Conservation (phyloP, 2,797 vertebrate species). For the Poeciliopsis infans region DNA sequence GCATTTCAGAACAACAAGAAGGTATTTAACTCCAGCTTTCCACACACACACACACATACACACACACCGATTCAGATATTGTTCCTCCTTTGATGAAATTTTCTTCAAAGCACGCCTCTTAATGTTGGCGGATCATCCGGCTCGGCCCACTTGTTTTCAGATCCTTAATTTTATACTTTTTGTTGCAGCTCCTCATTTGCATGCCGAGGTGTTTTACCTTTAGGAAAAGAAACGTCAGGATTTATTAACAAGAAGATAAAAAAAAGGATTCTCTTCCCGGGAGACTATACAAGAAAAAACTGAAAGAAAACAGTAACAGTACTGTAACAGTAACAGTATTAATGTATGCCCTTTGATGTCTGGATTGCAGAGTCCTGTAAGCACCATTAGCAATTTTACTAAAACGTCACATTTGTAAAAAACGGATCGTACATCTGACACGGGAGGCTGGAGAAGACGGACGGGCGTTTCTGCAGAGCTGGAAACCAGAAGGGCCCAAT, state of each 20-base stretch:
- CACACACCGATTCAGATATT: slow-evolving; percentile 61
- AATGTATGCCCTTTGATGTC: slow-evolving; percentile 84
- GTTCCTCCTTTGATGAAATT: slow-evolving; percentile 78
- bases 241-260: slow-evolving; percentile 59
- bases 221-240: slow-evolving; percentile 68
- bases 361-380: slow-evolving; percentile 69
- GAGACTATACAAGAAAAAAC: slow-evolving; percentile 84
- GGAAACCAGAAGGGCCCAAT: slow-evolving; percentile 74
- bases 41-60: slow-evolving; percentile 39
- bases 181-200: slow-evolving; percentile 58
- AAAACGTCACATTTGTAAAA: slow-evolving; percentile 83
- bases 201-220: slow-evolving; percentile 72
- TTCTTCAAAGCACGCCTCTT: slow-evolving; percentile 76
- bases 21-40: slow-evolving; percentile 70
- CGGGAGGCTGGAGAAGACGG: slow-evolving; percentile 55
- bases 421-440: slow-evolving; percentile 75
- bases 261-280: slow-evolving; percentile 63
- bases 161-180: slow-evolving; percentile 32
- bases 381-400: slow-evolving; percentile 82
- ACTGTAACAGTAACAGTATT: no score
- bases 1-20: slow-evolving; percentile 70
- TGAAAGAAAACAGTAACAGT: slow-evolving; percentile 76
- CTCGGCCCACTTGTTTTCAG: slow-evolving; percentile 67
- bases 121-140: slow-evolving; percentile 70
- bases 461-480: slow-evolving; percentile 53